Evolutionary conservation across 2,888 invertebrate genomes (phyloP).

Genomic region (Caenorhabditis becei): DNA sequence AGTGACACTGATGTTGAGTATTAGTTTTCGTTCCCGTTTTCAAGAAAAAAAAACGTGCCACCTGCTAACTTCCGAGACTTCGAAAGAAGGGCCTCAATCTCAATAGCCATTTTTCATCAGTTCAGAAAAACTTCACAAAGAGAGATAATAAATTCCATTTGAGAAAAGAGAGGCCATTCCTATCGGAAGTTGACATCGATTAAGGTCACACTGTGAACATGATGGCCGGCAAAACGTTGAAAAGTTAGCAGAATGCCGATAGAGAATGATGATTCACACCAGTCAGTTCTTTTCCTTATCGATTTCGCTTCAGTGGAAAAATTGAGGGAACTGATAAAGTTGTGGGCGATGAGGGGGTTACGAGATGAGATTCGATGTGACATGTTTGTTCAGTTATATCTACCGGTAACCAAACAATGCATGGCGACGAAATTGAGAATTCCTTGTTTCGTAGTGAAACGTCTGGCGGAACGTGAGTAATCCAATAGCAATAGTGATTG

Average conservation of each 20-base stretch:
- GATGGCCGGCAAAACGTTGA: conserved; percentile 5
- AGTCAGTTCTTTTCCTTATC: conserved; percentile 16
- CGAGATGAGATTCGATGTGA: conserved; percentile 35
- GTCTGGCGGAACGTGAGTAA: conserved; percentile 13
- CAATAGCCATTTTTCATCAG: not conserved
- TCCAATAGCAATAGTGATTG: conserved; percentile 12
- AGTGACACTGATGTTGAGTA: conserved; percentile 39
- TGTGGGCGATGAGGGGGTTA: not conserved
- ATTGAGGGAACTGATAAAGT: not conserved
- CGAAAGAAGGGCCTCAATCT: too few species aligned
- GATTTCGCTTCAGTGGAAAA: not conserved
- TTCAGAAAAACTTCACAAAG: conserved; percentile 19
- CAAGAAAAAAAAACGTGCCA: conserved; percentile 5
- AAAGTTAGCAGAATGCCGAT: conserved; percentile 1
- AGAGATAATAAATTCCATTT: conserved; percentile 1
- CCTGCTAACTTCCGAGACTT: conserved; percentile 3
- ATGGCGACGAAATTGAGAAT: not conserved
- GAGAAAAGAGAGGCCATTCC: conserved; percentile 33
- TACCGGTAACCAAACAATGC: conserved; percentile 37
- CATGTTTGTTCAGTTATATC: conserved; percentile 42
- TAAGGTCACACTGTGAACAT: conserved; percentile 35
- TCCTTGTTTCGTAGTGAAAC: not conserved
- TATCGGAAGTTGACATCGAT: conserved; percentile 33
- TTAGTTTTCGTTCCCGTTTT: conserved; percentile 2
- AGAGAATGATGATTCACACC: not conserved